A percentile compares a stretch with the other conserved stretches of the same genome.
phyloP scores from a whole-genome alignment of 2,797 vertebrate species.

The Coreius guichenoti region DNA sequence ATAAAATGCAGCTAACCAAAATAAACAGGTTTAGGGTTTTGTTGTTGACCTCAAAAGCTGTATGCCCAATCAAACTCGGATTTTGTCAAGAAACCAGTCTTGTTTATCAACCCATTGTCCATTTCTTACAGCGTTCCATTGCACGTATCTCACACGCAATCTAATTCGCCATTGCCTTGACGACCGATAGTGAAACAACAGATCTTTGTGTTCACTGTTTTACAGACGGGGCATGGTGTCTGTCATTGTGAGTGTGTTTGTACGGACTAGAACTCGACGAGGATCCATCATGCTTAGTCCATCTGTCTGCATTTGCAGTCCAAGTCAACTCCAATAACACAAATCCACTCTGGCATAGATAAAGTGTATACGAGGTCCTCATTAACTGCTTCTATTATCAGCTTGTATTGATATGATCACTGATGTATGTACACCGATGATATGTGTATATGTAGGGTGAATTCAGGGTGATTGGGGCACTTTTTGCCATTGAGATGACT shows the following conservation, averaged over 20 bases:
- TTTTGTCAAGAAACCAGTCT: neutral
- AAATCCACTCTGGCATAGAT: conserved; percentile 19
- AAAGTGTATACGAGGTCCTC: neutral
- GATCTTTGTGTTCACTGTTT: conserved; percentile 44
- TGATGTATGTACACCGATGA: neutral
- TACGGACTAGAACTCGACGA: conserved; percentile 70
- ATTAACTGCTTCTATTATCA: neutral
- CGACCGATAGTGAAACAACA: conserved; percentile 43
- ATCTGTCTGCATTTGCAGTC: conserved; percentile 71
- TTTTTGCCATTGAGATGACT: no score
- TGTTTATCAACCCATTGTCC: neutral
- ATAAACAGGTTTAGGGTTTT: neutral
- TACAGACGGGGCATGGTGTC: conserved; percentile 40
- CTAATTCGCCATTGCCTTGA: conserved; percentile 22
- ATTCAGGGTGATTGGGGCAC: no score
- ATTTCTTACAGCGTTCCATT: conserved; percentile 11
- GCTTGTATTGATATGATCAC: neutral
- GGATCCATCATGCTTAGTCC: conserved; percentile 77
- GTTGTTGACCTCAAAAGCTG: neutral
- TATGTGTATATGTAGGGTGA: no score
- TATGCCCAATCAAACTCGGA: neutral
- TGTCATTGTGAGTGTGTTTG: conserved; percentile 50
- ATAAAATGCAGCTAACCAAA: neutral
- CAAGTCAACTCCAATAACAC: conserved; percentile 42
- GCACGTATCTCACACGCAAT: conserved; percentile 19